Conservation (phyloP, 1,140 invertebrate genomes). For the Drosophila funebris region DNA sequence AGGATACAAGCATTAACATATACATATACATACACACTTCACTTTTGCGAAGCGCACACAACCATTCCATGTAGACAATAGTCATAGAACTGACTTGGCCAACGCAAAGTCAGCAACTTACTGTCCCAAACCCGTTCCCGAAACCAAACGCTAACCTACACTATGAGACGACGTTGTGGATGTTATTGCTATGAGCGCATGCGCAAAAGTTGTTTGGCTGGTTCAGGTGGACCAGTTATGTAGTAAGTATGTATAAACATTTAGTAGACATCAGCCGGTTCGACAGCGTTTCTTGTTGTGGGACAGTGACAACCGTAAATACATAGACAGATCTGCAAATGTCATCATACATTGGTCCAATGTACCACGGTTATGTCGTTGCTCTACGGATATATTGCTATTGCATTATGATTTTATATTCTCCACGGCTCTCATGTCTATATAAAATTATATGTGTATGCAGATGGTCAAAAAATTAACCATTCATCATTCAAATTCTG, state of each 20-base stretch:
- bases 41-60: slow-evolving; percentile 36
- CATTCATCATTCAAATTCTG: background rate
- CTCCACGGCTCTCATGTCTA: background rate
- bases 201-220: slow-evolving; percentile 40
- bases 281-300: background rate
- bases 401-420: background rate
- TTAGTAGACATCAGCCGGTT: background rate
- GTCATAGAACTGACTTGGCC: slow-evolving; percentile 58
- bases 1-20: background rate
- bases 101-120: slow-evolving; percentile 44
- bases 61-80: slow-evolving; percentile 57
- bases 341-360: background rate
- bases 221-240: slow-evolving; percentile 31
- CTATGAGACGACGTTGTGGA: background rate
- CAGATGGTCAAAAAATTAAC: background rate
- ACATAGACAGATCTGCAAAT: background rate
- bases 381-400: too few relatives aligned
- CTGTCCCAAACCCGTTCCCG: background rate
- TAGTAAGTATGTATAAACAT: background rate
- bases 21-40: background rate
- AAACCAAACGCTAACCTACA: background rate
- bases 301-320: too few relatives aligned
- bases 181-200: slow-evolving; percentile 4
- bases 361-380: too few relatives aligned
- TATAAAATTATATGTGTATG: background rate